Evolutionary conservation across 2,797 vertebrate genomes (phyloP), one percentile per base, ranked within the genome.

Genomic region (Cottoperca gobio): DNA sequence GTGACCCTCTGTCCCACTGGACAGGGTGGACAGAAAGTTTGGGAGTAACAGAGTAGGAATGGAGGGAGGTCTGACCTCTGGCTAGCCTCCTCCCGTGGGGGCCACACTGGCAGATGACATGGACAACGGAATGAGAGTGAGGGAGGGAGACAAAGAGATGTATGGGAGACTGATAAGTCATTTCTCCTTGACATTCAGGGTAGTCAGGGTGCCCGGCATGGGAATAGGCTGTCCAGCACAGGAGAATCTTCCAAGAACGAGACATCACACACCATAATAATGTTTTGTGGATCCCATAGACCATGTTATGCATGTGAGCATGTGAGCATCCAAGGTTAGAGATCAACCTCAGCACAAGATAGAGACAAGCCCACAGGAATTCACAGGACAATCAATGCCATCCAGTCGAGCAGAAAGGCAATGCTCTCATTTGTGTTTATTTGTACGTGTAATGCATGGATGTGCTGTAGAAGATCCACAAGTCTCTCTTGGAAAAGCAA

Each of bases 101-200:
- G 40, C 72, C 62, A 62, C 17, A n/a, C 45, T 79, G 77, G 77
- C 75, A 67, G 81, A 79, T 59, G 16, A 62, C 78, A 72, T 68
- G 76, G 48, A 69, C 73, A 57, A 61, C 35, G 26, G 57, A 84
- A 73, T 57, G 67, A 83, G 67, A 68, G 69, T n/a, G 67, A 74
- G 54, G 31, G 16, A 78, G 26, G 53, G 33, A 70, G 73, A 70
- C 62, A 58, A 63, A 65, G 48, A 77, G 75, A 86, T 61, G 33
- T 68, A 86, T 70, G 45, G 57, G 59, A 84, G 82, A 83, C 69
- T 72, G 85, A 89, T 83, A 83, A 84, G 82, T 87, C 19, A 81
- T 78, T 91, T 87, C 73, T 81, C 67, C 79, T 78, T 91, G 90
- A 92, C 90, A 90, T 89, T 86, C 79, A 76, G 59, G 61, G 72